These are phyloP conservation scores for Chydorus sphaericus DNA, from an alignment of 2,888 invertebrate species.

Conservation along the genomic window DNA sequence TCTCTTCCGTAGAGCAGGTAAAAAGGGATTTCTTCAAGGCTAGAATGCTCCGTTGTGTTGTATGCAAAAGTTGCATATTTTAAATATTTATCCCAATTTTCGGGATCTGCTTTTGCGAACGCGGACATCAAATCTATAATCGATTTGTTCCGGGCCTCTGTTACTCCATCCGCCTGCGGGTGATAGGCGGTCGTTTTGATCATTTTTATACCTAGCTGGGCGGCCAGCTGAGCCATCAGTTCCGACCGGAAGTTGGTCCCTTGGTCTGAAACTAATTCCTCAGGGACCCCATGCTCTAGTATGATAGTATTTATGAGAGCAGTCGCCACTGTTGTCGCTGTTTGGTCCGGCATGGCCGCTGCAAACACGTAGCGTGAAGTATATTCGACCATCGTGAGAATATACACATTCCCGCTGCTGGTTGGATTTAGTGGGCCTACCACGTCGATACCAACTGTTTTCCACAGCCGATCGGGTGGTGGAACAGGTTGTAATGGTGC, in stretches of 20 bases:
- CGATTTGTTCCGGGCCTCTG: constrained; percentile 2
- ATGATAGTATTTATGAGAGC: neutral
- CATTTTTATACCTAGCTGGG: neutral
- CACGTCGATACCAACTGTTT: constrained; percentile 12
- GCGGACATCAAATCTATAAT: neutral
- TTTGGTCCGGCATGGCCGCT: neutral
- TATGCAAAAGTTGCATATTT: neutral
- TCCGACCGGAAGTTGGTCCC: neutral
- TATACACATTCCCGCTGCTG: constrained; percentile 1
- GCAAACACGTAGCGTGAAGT: neutral
- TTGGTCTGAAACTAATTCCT: constrained; percentile 9
- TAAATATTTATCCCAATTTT: neutral
- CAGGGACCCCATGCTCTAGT: neutral
- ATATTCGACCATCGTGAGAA: constrained; percentile 10
- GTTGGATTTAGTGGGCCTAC: constrained; percentile 2
- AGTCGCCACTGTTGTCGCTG: constrained; percentile 3
- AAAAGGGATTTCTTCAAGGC: neutral
- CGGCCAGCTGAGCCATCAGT: neutral
- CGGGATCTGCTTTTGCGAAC: too few species aligned
- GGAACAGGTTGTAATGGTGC: constrained; percentile 1
- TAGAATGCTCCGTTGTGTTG: neutral
- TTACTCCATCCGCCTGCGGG: neutral
- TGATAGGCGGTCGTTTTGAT: neutral
- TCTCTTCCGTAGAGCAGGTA: neutral
- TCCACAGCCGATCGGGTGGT: neutral